A percentile compares a stretch with the other conserved stretches of the same genome.
Conservation (phyloP, 2,797 vertebrate species). For the Eulemur albifrons region DNA sequence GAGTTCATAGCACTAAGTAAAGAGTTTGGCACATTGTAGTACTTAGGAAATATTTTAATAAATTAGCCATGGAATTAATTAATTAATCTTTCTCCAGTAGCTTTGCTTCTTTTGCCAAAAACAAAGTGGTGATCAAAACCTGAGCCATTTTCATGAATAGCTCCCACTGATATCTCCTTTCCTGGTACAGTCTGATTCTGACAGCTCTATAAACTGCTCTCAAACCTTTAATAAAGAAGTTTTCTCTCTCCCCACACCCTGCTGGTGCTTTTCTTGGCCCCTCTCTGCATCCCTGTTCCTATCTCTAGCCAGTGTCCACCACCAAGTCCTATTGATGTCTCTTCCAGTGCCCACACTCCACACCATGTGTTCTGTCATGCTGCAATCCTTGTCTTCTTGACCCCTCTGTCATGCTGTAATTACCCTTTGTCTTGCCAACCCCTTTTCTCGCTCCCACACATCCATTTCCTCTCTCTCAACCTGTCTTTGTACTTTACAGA, state of each 20-base stretch:
- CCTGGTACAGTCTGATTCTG: neutral
- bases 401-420: neutral
- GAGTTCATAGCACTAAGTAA: neutral
- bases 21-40: neutral
- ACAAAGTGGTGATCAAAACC: neutral
- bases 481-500: neutral
- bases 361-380: neutral
- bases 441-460: neutral
- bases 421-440: neutral
- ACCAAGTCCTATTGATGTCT: neutral
- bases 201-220: neutral
- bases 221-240: neutral
- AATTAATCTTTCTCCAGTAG: neutral
- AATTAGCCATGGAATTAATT: neutral
- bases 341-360: neutral
- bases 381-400: neutral
- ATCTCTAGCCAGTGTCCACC: neutral
- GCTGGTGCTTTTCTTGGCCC: neutral
- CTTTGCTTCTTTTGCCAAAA: conserved; percentile 1
- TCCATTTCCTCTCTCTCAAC: neutral
- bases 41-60: conserved; percentile 23
- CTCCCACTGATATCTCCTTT: neutral
- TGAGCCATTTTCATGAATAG: neutral
- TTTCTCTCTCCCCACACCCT: neutral
- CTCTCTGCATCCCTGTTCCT: neutral